These are phyloP conservation scores for Drosophila micromelanica DNA, from an alignment of 1,140 invertebrate genomes.

Conservation along the genomic window DNA sequence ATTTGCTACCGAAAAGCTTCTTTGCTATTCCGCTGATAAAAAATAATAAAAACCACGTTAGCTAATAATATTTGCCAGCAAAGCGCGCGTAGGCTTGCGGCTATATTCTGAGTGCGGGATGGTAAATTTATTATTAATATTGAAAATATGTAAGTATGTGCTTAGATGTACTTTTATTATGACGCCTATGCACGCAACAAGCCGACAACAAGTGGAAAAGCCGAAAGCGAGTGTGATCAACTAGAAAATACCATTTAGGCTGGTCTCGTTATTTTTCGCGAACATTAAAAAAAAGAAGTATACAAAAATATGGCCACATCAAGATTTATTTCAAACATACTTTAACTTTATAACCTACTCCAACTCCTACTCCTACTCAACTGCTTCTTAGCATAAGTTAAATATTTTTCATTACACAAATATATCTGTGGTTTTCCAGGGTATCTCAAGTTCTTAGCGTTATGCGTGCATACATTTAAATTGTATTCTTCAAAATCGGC, in stretches of 20 bases:
- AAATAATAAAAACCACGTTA: conserved; percentile 56
- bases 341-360: too few species aligned
- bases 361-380: too few species aligned
- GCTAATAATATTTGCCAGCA: conserved; percentile 50
- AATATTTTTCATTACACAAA: too few species aligned
- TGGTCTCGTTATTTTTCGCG: neutral
- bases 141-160: conserved; percentile 35
- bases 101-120: conserved; percentile 3
- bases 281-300: neutral
- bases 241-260: neutral
- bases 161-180: conserved; percentile 40
- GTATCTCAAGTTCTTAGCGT: neutral
- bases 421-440: neutral
- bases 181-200: conserved; percentile 29
- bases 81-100: conserved; percentile 16
- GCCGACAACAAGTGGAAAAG: neutral
- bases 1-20: conserved; percentile 14
- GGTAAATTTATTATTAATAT: conserved; percentile 57
- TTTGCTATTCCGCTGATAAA: conserved; percentile 50
- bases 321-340: too few species aligned
- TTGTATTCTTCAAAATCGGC: conserved; percentile 23
- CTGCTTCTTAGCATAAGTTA: too few species aligned
- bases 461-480: neutral
- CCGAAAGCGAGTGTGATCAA: neutral
- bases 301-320: too few species aligned